Conservation (phyloP, 2,113 vertebrate species). For the Mus pahari region DNA sequence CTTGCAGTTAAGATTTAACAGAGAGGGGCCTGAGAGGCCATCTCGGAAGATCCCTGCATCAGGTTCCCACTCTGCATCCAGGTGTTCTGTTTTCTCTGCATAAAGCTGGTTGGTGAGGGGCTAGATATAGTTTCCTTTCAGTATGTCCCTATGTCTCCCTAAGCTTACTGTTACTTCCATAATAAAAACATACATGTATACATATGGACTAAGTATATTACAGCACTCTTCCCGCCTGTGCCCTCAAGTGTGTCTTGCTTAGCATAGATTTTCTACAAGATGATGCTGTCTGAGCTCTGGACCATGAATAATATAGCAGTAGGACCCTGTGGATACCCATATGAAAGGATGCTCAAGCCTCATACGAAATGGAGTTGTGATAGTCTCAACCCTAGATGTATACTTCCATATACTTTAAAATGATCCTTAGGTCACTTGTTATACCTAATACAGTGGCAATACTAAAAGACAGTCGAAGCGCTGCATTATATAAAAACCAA, state of each 20-base stretch:
- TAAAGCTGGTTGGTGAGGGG: neutral
- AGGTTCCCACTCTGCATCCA: neutral
- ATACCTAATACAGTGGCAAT: neutral
- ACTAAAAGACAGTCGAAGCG: neutral
- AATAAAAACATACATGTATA: neutral
- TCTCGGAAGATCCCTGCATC: neutral
- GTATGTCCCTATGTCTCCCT: neutral
- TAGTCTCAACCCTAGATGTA: neutral
- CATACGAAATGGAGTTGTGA: neutral
- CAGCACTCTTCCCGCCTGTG: neutral
- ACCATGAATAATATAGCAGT: neutral
- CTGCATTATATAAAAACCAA: neutral
- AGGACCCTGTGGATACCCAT: neutral
- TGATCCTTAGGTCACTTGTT: neutral
- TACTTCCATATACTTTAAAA: neutral
- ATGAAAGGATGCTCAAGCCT: neutral
- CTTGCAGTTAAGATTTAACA: neutral
- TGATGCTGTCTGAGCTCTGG: neutral
- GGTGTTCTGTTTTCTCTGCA: neutral
- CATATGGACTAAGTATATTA: neutral
- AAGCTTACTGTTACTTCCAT: neutral
- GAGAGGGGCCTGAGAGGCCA: neutral
- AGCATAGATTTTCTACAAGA: neutral
- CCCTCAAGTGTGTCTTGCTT: neutral
- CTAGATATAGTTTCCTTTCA: neutral